Base-by-base conservation (phyloP, 1,140 invertebrate genomes). In the Apocrypta bakeri region DNA sequence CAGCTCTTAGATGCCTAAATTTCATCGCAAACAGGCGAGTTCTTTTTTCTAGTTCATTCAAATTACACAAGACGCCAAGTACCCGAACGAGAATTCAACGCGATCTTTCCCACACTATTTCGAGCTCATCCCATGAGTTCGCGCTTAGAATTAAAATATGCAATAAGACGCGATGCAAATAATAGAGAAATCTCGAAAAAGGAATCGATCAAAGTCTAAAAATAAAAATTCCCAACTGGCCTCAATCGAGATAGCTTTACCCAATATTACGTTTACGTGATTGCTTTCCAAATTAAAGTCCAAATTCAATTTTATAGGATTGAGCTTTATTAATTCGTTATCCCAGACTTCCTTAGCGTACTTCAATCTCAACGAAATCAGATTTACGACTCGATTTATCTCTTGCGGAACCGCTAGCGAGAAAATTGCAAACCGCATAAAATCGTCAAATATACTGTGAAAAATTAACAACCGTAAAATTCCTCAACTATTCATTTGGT, bases 371-470 rank as follows among this genome's bases (percentile, higher is more conserved):
- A 6, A 24, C 33, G 56, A 42, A 74, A 61, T 21, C 33, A 74
- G 17, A 74, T 81, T 80, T 80, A 80, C 29, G 48, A n/a, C 68
- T 61, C 42, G 33, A 68, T 80, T 80, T 81, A 25, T 64, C 33
- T 74, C 29, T 21, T 31, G 37, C 33, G 27, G 61, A 73, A 31
- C n/a, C 24, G 37, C n/a, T n/a, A n/a, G n/a, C 24, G 7, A 29
- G 40, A 72, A n/a, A 61, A 17, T 27, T 48, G 29, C 21, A 31
- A 21, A 24, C 25, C 56, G 9, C n/a, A n/a, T n/a, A n/a, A 14
- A 17, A 37, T 81, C 61, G 37, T 81, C 42, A 27, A 81, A 33
- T 40, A 40, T 33, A 80, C 56, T 2, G 33, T 29, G 63, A 78
- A 66, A 79, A 31, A 64, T 31, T 25, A 25, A 31, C 14, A 27